Conservation (phyloP, 1,140 invertebrate species). For the Venustaconcha ellipsiformis region DNA sequence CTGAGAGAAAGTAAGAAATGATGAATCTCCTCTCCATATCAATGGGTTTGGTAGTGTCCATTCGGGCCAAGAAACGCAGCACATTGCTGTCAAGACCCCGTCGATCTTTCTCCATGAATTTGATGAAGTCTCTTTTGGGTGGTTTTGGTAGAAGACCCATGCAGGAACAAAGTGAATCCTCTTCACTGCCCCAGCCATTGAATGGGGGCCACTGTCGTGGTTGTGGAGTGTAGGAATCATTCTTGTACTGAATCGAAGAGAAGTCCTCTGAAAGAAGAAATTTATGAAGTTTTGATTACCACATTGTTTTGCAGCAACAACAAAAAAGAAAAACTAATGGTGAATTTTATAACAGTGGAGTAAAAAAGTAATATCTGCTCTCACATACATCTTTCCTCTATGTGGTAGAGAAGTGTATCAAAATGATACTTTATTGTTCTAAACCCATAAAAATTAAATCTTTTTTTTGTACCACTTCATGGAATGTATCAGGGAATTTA, state of each 20-base stretch:
- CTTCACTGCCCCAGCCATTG: constrained; percentile 70
- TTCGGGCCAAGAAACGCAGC: constrained; percentile 82
- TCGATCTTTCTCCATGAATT: constrained; percentile 71
- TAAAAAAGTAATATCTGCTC: too few species aligned
- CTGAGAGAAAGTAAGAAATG: constrained; percentile 83
- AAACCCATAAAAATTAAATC: too few species aligned
- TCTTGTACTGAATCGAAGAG: constrained; percentile 49
- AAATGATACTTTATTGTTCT: too few species aligned
- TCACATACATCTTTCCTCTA: too few species aligned
- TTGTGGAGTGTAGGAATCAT: not conserved
- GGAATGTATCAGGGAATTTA: too few species aligned
- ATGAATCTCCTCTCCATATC: constrained; percentile 82
- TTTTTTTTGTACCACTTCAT: too few species aligned
- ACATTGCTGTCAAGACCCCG: constrained; percentile 81
- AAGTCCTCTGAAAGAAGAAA: constrained; percentile 57
- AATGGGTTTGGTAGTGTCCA: constrained; percentile 79
- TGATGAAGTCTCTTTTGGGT: constrained; percentile 66
- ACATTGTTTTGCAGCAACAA: too few species aligned
- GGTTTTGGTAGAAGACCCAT: constrained; percentile 67
- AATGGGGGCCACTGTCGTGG: constrained; percentile 63
- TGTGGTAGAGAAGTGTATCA: too few species aligned
- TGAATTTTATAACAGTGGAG: too few species aligned
- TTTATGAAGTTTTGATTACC: too few species aligned
- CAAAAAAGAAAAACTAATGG: too few species aligned
- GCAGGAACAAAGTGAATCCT: constrained; percentile 69